Evolutionary conservation across 1,140 invertebrate species (phyloP).

Genomic region (Ptiloglossa arizonensis): DNA sequence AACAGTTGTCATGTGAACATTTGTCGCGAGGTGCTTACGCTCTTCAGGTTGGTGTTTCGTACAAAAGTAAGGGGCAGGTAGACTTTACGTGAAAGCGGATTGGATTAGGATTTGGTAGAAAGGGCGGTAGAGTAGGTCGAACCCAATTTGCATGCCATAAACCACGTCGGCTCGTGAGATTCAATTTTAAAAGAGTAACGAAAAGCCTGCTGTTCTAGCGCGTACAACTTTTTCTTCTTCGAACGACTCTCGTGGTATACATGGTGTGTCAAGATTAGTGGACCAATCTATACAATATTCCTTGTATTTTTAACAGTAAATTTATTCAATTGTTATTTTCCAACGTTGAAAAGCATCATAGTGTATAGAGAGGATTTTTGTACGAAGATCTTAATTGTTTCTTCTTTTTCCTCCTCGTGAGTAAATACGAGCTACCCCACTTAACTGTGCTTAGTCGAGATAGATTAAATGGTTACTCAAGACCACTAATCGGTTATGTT

Average conservation of each 20-base stretch:
- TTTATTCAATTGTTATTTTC: too few relatives aligned
- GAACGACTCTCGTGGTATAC: background rate
- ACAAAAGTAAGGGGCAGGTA: constrained; percentile 54
- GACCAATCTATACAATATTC: too few relatives aligned
- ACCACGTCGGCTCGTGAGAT: constrained; percentile 59
- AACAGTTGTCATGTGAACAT: constrained; percentile 1
- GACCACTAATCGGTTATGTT: too few relatives aligned
- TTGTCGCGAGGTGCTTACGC: constrained; percentile 13
- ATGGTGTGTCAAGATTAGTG: too few relatives aligned
- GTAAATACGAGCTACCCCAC: too few relatives aligned
- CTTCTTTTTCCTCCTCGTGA: too few relatives aligned
- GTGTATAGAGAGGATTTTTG: too few relatives aligned
- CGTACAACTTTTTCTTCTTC: background rate
- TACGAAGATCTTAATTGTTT: too few relatives aligned
- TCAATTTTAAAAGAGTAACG: constrained; percentile 55
- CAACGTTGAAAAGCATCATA: too few relatives aligned
- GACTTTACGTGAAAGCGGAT: constrained; percentile 56
- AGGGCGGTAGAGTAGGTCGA: constrained; percentile 54
- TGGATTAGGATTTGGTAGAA: constrained; percentile 67
- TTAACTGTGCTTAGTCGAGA: too few relatives aligned
- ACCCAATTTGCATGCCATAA: constrained; percentile 69
- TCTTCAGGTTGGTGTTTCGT: constrained; percentile 40
- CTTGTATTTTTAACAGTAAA: too few relatives aligned
- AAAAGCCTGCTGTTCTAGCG: background rate
- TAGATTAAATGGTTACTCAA: too few relatives aligned